Conservation (phyloP, 1,140 invertebrate genomes). For the Thaumetopoea pityocampa region DNA sequence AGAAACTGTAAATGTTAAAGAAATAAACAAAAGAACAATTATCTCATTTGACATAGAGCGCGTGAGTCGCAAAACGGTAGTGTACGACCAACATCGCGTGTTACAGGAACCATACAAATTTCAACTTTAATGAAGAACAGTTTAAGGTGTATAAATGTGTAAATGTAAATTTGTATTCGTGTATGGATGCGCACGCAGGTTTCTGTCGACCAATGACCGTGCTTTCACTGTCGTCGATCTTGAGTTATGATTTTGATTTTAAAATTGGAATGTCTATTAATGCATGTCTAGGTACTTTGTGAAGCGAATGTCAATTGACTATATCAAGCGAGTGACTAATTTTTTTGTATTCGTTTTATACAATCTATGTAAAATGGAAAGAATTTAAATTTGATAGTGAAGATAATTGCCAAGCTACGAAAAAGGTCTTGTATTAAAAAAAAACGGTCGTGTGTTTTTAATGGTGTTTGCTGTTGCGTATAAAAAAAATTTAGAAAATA, state of each 20-base stretch:
- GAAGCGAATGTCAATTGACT: no score
- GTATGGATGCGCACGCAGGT: slow-evolving; percentile 50
- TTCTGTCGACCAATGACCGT: slow-evolving; percentile 64
- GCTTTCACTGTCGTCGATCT: slow-evolving; percentile 69
- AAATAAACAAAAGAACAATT: slow-evolving; percentile 65
- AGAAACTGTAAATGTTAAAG: slow-evolving; percentile 17
- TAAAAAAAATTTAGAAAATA: no score
- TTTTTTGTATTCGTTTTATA: no score
- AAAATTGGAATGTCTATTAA: slow-evolving; percentile 54
- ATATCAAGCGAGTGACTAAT: no score
- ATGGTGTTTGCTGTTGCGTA: no score
- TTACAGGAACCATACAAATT: slow-evolving; percentile 9
- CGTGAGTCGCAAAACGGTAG: slow-evolving; percentile 53
- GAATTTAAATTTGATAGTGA: no score
- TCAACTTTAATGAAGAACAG: slow-evolving; percentile 18
- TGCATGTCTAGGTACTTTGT: no score
- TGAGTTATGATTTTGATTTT: slow-evolving; percentile 59
- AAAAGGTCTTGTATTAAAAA: no score
- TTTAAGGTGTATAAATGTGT: slow-evolving; percentile 4
- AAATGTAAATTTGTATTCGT: slow-evolving; percentile 37
- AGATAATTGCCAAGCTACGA: no score
- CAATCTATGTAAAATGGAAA: no score
- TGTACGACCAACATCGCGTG: slow-evolving; percentile 46
- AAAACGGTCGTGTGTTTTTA: no score
- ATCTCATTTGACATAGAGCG: slow-evolving; percentile 49